Percentiles rank a stretch among this genome's conserved stretches.
These are phyloP conservation scores for Ceuthmochares aereus DNA, from an alignment of 2,113 vertebrate genomes.

Conservation along the genomic window DNA sequence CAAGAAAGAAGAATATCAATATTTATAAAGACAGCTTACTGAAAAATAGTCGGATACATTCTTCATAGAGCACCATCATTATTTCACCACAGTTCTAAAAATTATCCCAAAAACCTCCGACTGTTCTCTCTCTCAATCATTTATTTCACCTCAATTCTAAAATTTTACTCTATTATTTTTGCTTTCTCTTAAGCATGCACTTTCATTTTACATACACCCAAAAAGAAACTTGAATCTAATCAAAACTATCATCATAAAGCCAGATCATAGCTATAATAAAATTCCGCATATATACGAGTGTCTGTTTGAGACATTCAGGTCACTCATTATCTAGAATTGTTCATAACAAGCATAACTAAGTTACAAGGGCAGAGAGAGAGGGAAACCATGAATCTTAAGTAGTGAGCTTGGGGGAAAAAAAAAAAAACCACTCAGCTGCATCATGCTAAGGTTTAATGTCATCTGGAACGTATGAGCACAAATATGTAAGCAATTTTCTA, in stretches of 20 bases:
- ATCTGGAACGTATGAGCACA: constrained; percentile 45
- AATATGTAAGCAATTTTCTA: constrained; percentile 53
- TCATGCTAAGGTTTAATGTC: constrained; percentile 1
- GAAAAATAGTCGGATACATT: neutral
- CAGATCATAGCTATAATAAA: neutral
- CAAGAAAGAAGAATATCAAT: constrained; percentile 30
- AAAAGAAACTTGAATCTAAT: neutral
- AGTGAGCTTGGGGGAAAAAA: neutral
- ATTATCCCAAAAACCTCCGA: neutral
- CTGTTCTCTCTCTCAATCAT: neutral
- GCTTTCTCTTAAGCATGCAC: neutral
- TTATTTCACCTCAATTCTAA: neutral
- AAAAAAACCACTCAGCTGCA: neutral
- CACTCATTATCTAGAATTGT: neutral
- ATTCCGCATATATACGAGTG: neutral
- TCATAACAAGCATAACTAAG: constrained; percentile 16
- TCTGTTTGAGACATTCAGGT: neutral
- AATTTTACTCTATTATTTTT: neutral
- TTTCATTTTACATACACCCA: neutral
- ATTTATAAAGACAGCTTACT: neutral
- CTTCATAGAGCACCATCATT: neutral
- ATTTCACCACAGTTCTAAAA: neutral
- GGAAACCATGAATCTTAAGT: neutral
- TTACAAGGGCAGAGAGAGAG: neutral
- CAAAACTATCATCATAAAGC: neutral